phyloP scores from a whole-genome alignment of 2,797 vertebrate genomes.

The Anas acuta region DNA sequence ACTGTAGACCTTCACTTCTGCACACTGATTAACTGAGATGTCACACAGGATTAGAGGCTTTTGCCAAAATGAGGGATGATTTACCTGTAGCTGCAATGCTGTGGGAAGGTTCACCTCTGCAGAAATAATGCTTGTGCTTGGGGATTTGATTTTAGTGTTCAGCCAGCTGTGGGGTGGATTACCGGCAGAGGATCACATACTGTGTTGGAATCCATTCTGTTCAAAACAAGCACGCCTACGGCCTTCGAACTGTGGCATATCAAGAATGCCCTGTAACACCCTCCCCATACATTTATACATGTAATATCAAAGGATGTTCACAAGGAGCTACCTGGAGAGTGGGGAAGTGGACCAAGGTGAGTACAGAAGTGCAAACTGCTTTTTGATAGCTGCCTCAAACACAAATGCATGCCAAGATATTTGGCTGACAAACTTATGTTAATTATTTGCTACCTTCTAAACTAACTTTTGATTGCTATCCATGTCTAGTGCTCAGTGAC shows the following conservation, averaged over 20 bases:
- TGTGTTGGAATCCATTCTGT: constrained; percentile 78
- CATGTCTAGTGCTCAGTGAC: constrained; percentile 88
- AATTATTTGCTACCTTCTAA: constrained; percentile 6
- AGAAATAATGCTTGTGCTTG: not conserved
- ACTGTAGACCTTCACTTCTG: not conserved
- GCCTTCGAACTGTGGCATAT: constrained; percentile 65
- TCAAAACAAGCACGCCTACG: constrained; percentile 44
- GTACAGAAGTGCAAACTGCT: constrained; percentile 6
- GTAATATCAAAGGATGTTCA: constrained; percentile 81
- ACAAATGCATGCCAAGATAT: not conserved
- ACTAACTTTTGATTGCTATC: not conserved
- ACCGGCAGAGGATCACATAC: constrained; percentile 83
- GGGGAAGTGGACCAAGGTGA: constrained; percentile 89
- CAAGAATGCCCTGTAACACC: constrained; percentile 78
- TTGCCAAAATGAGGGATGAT: not conserved
- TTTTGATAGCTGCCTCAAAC: not conserved
- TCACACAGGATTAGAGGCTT: rapidly evolving
- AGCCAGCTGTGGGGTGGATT: constrained; percentile 82
- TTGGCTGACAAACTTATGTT: not conserved
- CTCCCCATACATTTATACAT: constrained; percentile 77
- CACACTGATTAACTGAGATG: rapidly evolving
- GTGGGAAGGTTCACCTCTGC: not conserved
- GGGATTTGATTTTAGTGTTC: constrained; percentile 84
- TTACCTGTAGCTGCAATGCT: not conserved
- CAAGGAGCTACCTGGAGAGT: constrained; percentile 84